Evolutionary conservation across 2,888 invertebrate genomes (phyloP).

Genomic region (Tryphoninae sp.): DNA sequence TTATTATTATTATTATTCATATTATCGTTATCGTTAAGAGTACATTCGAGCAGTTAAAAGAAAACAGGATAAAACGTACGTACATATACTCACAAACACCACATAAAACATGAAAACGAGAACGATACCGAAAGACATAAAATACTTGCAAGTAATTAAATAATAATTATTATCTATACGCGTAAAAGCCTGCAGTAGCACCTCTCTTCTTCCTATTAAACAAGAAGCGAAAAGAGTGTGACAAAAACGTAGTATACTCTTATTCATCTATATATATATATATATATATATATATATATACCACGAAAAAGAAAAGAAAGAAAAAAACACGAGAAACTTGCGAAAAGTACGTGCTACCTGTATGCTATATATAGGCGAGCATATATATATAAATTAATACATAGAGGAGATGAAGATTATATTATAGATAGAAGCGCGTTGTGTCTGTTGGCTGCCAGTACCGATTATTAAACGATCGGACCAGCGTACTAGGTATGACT

Average conservation of each 20-base stretch:
- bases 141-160: slow-evolving; percentile 17
- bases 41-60: slow-evolving; percentile 53
- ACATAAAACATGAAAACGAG: slow-evolving; percentile 21
- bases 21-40: slow-evolving; percentile 75
- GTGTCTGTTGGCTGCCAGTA: slow-evolving; percentile 63
- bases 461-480: slow-evolving; percentile 57
- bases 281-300: background rate
- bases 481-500: slow-evolving; percentile 56
- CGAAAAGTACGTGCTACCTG: slow-evolving; percentile 17
- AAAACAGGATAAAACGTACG: slow-evolving; percentile 62
- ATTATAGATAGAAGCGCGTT: slow-evolving; percentile 63
- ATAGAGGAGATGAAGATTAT: slow-evolving; percentile 56
- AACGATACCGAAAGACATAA: slow-evolving; percentile 31
- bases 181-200: slow-evolving; percentile 60
- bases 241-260: slow-evolving; percentile 32
- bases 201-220: slow-evolving; percentile 60
- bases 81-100: slow-evolving; percentile 25
- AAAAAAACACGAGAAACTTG: slow-evolving; percentile 14
- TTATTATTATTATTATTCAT: slow-evolving; percentile 75
- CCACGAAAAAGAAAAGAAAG: slow-evolving; percentile 18
- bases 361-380: slow-evolving; percentile 35
- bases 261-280: slow-evolving; percentile 24
- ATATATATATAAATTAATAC: slow-evolving; percentile 49
- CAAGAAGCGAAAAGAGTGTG: slow-evolving; percentile 18
- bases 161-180: slow-evolving; percentile 41